Evolutionary conservation across 2,113 vertebrate genomes (phyloP), one percentile per base, ranked within the genome.

Genomic region (Cyphomyrus discorhynchus): DNA sequence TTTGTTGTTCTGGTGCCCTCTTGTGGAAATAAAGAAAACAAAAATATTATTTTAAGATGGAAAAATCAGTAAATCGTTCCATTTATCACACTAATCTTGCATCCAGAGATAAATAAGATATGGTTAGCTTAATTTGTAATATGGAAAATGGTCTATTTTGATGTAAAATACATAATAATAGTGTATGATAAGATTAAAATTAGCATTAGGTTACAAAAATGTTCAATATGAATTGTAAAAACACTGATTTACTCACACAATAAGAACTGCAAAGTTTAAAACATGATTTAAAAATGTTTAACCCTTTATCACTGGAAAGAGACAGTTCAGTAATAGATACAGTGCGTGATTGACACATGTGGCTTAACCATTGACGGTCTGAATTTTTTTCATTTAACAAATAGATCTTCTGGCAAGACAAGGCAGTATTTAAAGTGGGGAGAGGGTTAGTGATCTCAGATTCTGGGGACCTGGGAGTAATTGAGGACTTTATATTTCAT

Each of bases 1-100:
- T 52, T 21, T 77, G 58, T 35, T 82, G 88, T 91, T 42, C 39
- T 47, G 66, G 89, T 45, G 84, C 91, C 91, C 93, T 91, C 92
- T 74, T 83, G 89, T 89, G 91, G 92, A 89, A 87, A 56, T 77
- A 82, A 27, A 56, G 21, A 88, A 35, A 85, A 39, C 11, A 86
- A 21, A 24, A 66, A 10, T 27, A 10, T 27, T 10, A 66, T 66
- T 66, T 66, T 53, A 45, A 70, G 42, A 3, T 8, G 27, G 8
- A 53, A 86, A 86, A n/a, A 15, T n/a, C 85, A n/a, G 24, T n/a
- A 31, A 50, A 66, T 66, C n/a, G 1, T 52, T 52, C 46, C 11
- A 27, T 86, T 35, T 49, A 27, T 85, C 46, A 50, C 46, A 39
- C 24, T 66, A 58, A 53, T 27, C 88, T 15, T 74, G 27, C 46